Conservation (phyloP, 2,888 invertebrate genomes). For the Dichetophora obliterata region DNA sequence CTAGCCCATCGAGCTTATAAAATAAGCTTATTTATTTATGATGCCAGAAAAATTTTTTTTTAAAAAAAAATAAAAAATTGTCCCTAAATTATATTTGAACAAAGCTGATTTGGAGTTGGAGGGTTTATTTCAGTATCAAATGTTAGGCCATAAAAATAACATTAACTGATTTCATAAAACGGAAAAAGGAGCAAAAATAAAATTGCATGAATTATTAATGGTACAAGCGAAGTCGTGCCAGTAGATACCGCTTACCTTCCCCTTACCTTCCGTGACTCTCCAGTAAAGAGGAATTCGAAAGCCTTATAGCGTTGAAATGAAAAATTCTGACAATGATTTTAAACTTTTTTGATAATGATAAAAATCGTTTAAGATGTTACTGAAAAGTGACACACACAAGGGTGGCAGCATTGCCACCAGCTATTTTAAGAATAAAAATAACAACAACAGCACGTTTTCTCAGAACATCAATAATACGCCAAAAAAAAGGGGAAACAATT, state of each 20-base stretch:
- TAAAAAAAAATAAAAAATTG: not conserved
- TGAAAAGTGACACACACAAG: not conserved
- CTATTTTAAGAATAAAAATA: not conserved
- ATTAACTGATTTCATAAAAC: slow-evolving; percentile 16
- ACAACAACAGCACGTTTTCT: not conserved
- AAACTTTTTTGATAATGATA: not conserved
- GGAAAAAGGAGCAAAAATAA: slow-evolving; percentile 34
- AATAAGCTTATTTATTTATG: not conserved
- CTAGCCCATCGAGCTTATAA: not conserved
- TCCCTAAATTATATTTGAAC: not conserved
- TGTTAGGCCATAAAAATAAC: slow-evolving; percentile 23
- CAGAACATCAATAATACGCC: slow-evolving; percentile 14
- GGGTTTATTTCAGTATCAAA: not conserved
- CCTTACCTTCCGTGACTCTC: too few relatives aligned
- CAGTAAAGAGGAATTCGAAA: not conserved
- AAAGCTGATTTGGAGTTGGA: not conserved
- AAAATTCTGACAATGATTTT: slow-evolving; percentile 1
- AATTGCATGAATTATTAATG: slow-evolving; percentile 57
- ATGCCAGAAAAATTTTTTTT: not conserved
- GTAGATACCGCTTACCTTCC: not conserved
- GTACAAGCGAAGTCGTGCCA: not conserved
- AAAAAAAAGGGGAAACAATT: not conserved
- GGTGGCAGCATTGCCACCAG: not conserved
- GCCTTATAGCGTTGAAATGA: slow-evolving; percentile 2
- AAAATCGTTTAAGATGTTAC: slow-evolving; percentile 25